These are phyloP conservation scores for Sycobia sp. DNA, from an alignment of 1,140 invertebrate species.

Conservation along the genomic window DNA sequence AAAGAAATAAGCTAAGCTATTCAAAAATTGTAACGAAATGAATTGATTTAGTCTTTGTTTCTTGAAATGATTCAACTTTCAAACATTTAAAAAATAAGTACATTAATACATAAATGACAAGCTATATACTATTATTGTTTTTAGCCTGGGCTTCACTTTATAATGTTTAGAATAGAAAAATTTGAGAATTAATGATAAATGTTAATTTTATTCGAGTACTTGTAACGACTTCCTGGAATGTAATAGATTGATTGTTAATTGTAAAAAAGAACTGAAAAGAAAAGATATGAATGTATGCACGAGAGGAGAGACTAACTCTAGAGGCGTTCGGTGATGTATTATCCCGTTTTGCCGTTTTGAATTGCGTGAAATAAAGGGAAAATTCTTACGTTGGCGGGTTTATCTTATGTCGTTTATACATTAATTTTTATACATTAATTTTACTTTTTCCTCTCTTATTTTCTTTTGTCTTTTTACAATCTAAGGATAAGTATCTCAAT, in stretches of 20 bases:
- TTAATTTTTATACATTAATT: no score
- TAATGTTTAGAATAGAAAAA: constrained; percentile 24
- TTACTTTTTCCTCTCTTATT: no score
- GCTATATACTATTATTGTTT: constrained; percentile 20
- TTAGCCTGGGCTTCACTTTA: neutral
- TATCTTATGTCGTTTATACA: constrained; percentile 8
- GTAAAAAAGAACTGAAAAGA: constrained; percentile 23
- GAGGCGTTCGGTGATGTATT: neutral
- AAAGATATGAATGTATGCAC: constrained; percentile 11
- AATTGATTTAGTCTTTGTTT: constrained; percentile 13
- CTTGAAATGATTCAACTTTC: constrained; percentile 9
- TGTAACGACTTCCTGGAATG: constrained; percentile 18
- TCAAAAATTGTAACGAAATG: neutral
- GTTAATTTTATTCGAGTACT: constrained; percentile 25
- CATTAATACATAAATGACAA: neutral
- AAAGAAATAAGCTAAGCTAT: neutral
- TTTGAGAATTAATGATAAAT: constrained; percentile 16
- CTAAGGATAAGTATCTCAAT: no score
- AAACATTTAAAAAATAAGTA: neutral
- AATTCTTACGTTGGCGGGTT: constrained; percentile 25
- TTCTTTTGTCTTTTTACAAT: no score
- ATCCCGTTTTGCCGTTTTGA: constrained; percentile 24
- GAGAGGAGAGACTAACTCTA: constrained; percentile 28
- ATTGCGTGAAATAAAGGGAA: constrained; percentile 33
- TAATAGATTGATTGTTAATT: constrained; percentile 28